phyloP scores from a whole-genome alignment of 2,888 invertebrate genomes.

The Acleris laterana region DNA sequence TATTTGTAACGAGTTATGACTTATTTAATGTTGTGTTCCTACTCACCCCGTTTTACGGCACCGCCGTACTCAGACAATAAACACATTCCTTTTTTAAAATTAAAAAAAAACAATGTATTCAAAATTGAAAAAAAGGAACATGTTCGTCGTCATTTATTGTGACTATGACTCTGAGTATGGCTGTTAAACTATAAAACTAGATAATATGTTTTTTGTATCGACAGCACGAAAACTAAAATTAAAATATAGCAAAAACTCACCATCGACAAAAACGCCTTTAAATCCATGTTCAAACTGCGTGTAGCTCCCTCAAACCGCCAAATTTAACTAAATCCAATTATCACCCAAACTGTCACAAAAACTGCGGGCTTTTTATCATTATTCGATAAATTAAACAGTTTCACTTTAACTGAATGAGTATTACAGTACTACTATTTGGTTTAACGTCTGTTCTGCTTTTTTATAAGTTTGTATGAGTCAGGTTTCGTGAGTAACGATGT shows the following conservation, averaged over 20 bases:
- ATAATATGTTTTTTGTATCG: background rate
- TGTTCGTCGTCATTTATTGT: no score
- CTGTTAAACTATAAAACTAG: background rate
- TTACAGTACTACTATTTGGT: conserved; percentile 1
- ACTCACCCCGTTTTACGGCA: no score
- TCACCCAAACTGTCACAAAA: conserved; percentile 22
- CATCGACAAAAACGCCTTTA: conserved; percentile 15
- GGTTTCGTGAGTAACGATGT: conserved; percentile 10
- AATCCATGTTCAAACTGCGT: conserved; percentile 22
- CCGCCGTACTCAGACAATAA: no score
- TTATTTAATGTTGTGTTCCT: no score
- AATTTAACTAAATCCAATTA: conserved; percentile 33
- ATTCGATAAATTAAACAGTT: conserved; percentile 43
- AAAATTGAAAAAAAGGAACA: no score
- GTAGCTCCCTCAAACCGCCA: conserved; percentile 8
- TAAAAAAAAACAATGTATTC: no score
- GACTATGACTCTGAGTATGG: no score
- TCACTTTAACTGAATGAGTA: conserved; percentile 16
- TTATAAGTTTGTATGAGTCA: conserved; percentile 27
- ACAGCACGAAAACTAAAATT: background rate
- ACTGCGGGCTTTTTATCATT: conserved; percentile 37
- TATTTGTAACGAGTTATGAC: no score
- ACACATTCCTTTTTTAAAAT: no score
- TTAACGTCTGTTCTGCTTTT: conserved; percentile 2
- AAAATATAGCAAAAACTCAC: conserved; percentile 19